Base-by-base conservation (phyloP, 2,888 invertebrate species). In the Amiota communis region DNA sequence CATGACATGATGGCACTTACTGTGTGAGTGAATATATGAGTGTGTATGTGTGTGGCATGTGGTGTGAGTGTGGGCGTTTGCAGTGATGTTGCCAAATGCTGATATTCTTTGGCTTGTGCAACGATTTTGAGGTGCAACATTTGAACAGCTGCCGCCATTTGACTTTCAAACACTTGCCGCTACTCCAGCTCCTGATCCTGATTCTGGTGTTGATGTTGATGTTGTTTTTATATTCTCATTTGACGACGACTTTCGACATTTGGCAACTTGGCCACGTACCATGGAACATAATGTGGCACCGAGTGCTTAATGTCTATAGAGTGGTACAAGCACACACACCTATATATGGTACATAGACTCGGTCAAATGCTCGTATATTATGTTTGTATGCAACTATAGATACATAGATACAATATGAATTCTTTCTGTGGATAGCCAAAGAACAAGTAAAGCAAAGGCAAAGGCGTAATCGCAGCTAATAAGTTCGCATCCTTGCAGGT, bases 401-500 rank as follows among this genome's bases (percentile, higher is more conserved):
- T 17, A 12, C 23, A 59, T 59, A 59, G 17, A 15, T 57, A 56
- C 12, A 2, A 51, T 70, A n/a, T 56, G 12, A 36, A 36, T 36
- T 36, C 36, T 6, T 36, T 36, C 36, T 36, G 36, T 49, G 47
- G 15, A 47, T 15, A 9, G 49, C 1, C 46, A 74, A 85, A 85
- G 85, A 86, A 86, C 86, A 86, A 86, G 86, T 86, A 86, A 85
- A 82, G 53, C 20, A 20, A 59, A 17, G 11, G 64, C 68, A n/a
- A 61, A 49, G 15, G 15, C 36, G 86, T 87, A 86, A 86, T 87
- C 87, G 84, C 85, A 87, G 87, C 86, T 85, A 86, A 86, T 85
- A 85, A 85, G 81, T 86, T 84, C 85, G 84, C 85, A 82, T 82
- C 87, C 81, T 80, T 80, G 81, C 87, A 80, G 86, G 85, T 85